Conservation (phyloP, 1,140 invertebrate genomes). For the Apis laboriosa region DNA sequence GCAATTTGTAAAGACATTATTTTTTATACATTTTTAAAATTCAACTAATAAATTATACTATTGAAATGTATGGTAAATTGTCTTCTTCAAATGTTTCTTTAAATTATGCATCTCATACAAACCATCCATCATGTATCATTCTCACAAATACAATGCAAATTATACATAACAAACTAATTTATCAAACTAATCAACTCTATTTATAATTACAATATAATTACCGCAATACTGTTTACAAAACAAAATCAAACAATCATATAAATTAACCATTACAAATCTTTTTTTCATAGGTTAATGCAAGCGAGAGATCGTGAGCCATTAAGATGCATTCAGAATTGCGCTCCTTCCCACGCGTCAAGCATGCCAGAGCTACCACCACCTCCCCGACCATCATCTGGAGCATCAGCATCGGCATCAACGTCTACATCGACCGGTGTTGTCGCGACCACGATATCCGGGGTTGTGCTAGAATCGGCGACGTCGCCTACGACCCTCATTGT, state of each 20-base stretch:
- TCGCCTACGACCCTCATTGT: conserved; percentile 63
- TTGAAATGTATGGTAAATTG: no score
- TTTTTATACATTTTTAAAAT: no score
- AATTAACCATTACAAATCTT: neutral
- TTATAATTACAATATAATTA: neutral
- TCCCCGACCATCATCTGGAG: conserved; percentile 68
- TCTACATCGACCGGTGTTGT: conserved; percentile 83
- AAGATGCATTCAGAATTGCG: conserved; percentile 75
- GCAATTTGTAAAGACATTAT: no score
- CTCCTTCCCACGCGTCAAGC: conserved; percentile 83
- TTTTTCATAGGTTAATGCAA: conserved; percentile 80
- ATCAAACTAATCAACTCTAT: neutral
- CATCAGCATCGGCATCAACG: conserved; percentile 73
- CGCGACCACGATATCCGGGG: conserved; percentile 68
- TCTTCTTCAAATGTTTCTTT: neutral
- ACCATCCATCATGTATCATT: neutral
- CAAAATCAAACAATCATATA: neutral
- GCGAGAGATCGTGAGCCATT: conserved; percentile 84
- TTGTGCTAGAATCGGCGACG: conserved; percentile 61
- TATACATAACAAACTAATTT: neutral
- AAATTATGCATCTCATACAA: neutral
- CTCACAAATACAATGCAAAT: neutral
- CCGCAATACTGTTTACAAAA: neutral
- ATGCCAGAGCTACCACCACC: conserved; percentile 84
- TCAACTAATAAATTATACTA: no score